Evolutionary conservation across 2,888 invertebrate species (phyloP).

Genomic region (Thymelicus acteon): DNA sequence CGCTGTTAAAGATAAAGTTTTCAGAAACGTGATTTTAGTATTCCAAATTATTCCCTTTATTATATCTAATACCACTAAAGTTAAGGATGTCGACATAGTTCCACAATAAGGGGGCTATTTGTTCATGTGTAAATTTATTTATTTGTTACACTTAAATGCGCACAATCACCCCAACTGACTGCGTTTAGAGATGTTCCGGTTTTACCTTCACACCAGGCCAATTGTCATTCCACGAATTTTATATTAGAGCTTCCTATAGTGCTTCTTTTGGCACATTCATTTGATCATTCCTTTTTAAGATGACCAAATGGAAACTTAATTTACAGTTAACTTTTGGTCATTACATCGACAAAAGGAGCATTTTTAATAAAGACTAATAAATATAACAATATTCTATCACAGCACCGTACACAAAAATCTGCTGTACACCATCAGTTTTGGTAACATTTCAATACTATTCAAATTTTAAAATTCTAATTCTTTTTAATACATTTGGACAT

Average conservation of each 20-base stretch:
- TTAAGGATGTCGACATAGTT: no score
- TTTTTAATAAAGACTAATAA: slow-evolving; percentile 57
- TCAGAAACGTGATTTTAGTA: no score
- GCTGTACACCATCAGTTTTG: slow-evolving; percentile 60
- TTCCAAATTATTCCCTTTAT: no score
- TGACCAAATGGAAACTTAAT: slow-evolving; percentile 21
- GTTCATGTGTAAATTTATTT: no score
- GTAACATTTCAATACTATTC: slow-evolving; percentile 54
- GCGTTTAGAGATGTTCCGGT: neutral
- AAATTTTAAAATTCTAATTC: slow-evolving; percentile 50
- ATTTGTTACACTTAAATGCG: neutral
- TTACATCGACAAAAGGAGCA: slow-evolving; percentile 47
- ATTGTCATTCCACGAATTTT: slow-evolving; percentile 8
- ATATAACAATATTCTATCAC: slow-evolving; percentile 72
- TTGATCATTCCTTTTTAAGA: neutral
- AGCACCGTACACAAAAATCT: slow-evolving; percentile 66
- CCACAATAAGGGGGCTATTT: no score
- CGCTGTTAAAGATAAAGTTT: no score
- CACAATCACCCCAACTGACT: slow-evolving; percentile 15
- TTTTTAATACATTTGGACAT: slow-evolving; percentile 60
- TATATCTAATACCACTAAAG: no score
- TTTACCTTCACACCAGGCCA: neutral
- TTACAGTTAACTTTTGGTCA: slow-evolving; percentile 15
- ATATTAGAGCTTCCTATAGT: neutral
- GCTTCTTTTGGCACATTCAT: slow-evolving; percentile 41